Evolutionary conservation across 2,797 vertebrate genomes (phyloP).

Genomic region (Setipinna tenuifilis): DNA sequence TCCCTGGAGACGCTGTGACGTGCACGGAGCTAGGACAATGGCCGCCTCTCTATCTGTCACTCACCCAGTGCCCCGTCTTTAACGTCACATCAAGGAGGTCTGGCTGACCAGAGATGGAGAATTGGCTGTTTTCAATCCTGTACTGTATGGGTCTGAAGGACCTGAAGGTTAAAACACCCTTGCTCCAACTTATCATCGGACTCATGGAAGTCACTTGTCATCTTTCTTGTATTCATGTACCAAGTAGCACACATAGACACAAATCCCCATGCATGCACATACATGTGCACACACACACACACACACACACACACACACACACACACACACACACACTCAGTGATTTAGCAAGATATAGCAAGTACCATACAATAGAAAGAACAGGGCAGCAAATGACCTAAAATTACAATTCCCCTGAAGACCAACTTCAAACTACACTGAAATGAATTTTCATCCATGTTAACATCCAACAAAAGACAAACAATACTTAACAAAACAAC

Average conservation of each 20-base stretch:
- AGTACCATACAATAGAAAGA: too few relatives aligned
- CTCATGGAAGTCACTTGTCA: too few relatives aligned
- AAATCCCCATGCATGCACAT: neutral
- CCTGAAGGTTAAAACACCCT: neutral
- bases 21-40: neutral
- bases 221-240: neutral
- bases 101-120: neutral
- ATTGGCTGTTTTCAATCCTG: neutral
- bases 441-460: too few relatives aligned
- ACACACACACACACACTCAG: neutral
- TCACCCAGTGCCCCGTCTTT: neutral
- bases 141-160: neutral
- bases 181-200: too few relatives aligned
- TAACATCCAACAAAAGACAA: neutral
- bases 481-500: neutral
- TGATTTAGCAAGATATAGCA: too few relatives aligned
- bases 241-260: neutral
- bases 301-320: neutral
- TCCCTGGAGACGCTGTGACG: neutral
- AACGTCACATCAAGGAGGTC: neutral
- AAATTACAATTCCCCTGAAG: too few relatives aligned
- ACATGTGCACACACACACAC: neutral
- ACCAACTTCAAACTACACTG: too few relatives aligned
- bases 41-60: neutral
- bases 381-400: too few relatives aligned